phyloP scores from a whole-genome alignment of 2,113 vertebrate species.

The Amazona vittata region DNA sequence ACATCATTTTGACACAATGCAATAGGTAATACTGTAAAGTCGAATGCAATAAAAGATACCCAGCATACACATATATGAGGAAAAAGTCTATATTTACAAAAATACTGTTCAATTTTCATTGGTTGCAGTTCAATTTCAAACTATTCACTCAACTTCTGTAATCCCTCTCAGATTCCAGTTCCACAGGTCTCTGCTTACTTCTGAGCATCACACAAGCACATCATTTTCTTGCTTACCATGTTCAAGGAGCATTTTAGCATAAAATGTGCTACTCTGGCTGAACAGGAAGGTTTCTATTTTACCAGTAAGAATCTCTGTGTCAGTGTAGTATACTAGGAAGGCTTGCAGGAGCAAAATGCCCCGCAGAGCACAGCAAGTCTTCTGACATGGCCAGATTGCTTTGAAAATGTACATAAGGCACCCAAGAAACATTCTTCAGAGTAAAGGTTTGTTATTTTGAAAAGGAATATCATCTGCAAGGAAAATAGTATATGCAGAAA shows the following conservation, averaged over 20 bases:
- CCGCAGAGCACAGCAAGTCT: rapidly evolving
- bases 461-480: not conserved
- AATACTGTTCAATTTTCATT: not conserved
- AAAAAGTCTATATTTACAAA: not conserved
- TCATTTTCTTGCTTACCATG: not conserved
- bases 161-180: not conserved
- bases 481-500: not conserved
- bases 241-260: not conserved
- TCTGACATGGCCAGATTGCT: not conserved
- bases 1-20: not conserved
- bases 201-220: not conserved
- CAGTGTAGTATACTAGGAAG: not conserved
- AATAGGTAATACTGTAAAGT: not conserved
- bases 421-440: not conserved
- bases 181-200: not conserved
- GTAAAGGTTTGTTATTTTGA: not conserved
- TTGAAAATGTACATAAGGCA: not conserved
- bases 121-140: not conserved
- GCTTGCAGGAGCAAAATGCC: not conserved
- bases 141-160: not conserved
- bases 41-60: not conserved
- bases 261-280: not conserved
- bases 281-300: not conserved
- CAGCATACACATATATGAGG: not conserved
- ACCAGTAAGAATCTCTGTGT: not conserved